Evolutionary conservation across 2,888 invertebrate species (phyloP).

Genomic region (Timema podura): DNA sequence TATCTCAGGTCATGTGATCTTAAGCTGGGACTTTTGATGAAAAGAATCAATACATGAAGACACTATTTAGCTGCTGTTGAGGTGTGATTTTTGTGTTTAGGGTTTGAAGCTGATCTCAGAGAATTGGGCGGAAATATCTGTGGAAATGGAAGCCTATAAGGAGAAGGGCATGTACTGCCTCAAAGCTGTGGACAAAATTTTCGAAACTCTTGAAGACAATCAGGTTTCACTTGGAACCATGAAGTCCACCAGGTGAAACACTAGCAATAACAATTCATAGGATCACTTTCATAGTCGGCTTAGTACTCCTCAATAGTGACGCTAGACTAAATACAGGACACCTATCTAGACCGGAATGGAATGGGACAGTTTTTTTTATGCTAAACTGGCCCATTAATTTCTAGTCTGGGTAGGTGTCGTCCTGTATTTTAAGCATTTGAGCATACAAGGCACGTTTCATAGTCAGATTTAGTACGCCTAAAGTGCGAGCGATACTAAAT

Average conservation of each 20-base stretch:
- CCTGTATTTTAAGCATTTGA: no score
- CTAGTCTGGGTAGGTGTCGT: no score
- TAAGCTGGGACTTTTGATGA: no score
- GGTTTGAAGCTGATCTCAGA: conserved; percentile 67
- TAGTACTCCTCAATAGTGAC: neutral
- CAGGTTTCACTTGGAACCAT: conserved; percentile 78
- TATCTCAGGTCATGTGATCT: no score
- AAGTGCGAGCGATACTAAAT: no score
- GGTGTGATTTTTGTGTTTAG: conserved; percentile 36
- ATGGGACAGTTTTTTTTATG: neutral
- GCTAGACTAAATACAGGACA: neutral
- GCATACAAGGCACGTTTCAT: no score
- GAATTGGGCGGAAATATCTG: conserved; percentile 66
- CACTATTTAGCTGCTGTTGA: no score
- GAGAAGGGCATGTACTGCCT: conserved; percentile 61
- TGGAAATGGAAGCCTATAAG: conserved; percentile 69
- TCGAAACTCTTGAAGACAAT: conserved; percentile 77
- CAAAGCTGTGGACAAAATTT: conserved; percentile 73
- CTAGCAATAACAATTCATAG: neutral
- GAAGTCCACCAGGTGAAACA: conserved; percentile 66
- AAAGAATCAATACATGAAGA: no score
- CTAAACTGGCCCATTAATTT: no score
- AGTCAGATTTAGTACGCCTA: no score
- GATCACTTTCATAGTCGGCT: neutral
- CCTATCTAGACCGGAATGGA: neutral